A percentile compares a stretch with the other conserved stretches of the same genome.
Conservation (phyloP, 2,113 vertebrate species). For the Herpailurus yagouaroundi region DNA sequence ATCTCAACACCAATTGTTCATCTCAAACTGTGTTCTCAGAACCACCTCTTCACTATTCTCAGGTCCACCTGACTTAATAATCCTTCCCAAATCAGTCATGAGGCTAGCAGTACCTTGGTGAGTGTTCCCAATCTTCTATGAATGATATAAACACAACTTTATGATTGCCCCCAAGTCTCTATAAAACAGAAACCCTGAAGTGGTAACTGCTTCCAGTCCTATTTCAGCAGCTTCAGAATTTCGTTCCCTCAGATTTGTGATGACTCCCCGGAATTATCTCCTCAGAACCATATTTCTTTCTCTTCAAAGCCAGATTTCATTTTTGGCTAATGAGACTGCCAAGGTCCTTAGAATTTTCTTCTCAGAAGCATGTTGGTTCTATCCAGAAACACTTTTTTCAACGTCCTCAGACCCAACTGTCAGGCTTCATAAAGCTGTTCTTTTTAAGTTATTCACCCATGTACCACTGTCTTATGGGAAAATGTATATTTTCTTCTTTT, state of each 20-base stretch:
- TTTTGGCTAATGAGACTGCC: not conserved
- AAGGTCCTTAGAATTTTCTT: not conserved
- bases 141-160: not conserved
- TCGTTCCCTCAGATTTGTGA: not conserved
- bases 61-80: not conserved
- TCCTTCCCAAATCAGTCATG: not conserved
- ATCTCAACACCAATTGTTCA: not conserved
- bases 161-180: not conserved
- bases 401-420: not conserved
- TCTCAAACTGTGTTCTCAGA: not conserved
- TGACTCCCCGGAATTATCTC: not conserved
- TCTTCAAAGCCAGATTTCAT: constrained; percentile 10
- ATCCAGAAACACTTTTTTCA: not conserved
- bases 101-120: not conserved
- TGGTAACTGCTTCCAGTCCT: not conserved
- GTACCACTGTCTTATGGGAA: not conserved
- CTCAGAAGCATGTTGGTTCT: not conserved
- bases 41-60: not conserved
- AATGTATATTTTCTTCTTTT: not conserved
- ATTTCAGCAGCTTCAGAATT: not conserved
- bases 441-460: not conserved
- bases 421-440: not conserved
- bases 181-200: not conserved
- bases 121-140: not conserved
- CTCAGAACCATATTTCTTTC: not conserved